Conservation (phyloP, 2,113 vertebrate species). For the Apteryx mantelli region DNA sequence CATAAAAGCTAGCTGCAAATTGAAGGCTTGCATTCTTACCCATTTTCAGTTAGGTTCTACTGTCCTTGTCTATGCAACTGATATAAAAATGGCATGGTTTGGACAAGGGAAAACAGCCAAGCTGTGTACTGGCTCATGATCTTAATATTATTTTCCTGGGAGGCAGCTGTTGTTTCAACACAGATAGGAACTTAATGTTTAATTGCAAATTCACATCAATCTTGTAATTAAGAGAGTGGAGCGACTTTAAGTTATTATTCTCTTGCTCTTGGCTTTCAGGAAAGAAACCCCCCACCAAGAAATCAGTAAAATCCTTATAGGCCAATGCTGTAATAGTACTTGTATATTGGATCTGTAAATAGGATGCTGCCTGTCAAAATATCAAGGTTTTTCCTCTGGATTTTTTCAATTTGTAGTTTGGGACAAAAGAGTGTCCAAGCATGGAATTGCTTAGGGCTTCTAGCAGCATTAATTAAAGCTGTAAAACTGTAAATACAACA, state of each 20-base stretch:
- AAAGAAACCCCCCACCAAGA: not conserved
- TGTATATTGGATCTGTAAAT: not conserved
- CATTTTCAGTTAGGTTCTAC: not conserved
- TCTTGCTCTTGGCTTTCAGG: not conserved
- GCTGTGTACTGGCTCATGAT: not conserved
- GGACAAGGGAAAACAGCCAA: not conserved
- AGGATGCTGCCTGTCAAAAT: not conserved
- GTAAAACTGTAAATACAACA: not conserved
- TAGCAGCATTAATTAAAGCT: not conserved
- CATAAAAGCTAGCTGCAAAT: not conserved
- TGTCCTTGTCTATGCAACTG: not conserved
- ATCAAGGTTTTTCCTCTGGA: rapidly evolving
- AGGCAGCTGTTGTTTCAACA: not conserved
- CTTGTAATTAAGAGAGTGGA: not conserved
- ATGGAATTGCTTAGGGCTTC: not conserved
- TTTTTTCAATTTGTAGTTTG: not conserved
- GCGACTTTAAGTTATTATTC: not conserved
- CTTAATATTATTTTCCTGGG: not conserved
- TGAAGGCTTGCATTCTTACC: not conserved
- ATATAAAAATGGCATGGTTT: not conserved
- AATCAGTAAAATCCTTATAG: not conserved
- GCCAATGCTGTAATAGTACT: not conserved
- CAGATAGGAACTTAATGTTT: not conserved
- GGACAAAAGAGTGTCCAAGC: not conserved
- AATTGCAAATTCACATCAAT: not conserved